A percentile compares a stretch with the other conserved stretches of the same genome.
phyloP scores from a whole-genome alignment of 92 coral and sea anemone species.

The Bergia puertoricense region DNA sequence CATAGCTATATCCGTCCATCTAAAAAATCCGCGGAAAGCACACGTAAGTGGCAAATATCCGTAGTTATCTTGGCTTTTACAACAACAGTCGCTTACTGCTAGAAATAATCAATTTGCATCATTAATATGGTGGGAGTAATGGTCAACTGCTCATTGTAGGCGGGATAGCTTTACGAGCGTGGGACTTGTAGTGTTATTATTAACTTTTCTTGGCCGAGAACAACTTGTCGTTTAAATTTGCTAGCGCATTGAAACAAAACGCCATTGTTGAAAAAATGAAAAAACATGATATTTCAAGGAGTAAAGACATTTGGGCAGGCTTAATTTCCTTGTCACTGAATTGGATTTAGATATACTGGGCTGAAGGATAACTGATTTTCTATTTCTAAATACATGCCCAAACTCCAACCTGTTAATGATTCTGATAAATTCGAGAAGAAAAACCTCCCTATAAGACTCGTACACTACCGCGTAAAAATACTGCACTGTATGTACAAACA shows the following conservation, averaged over 20 bases:
- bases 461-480: too few relatives aligned
- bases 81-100: not conserved
- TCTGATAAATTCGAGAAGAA: too few relatives aligned
- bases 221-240: not conserved
- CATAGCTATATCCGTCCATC: not conserved
- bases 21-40: not conserved
- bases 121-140: not conserved
- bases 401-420: not conserved
- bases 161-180: not conserved
- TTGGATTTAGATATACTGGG: not conserved
- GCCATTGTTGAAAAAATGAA: not conserved
- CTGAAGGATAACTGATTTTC: not conserved
- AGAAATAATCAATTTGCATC: not conserved
- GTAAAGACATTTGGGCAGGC: not conserved
- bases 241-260: not conserved
- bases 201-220: not conserved
- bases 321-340: not conserved
- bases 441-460: too few relatives aligned
- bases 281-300: not conserved
- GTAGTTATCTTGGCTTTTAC: not conserved
- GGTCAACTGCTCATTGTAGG: not conserved
- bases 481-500: not conserved
- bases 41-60: not conserved
- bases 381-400: not conserved
- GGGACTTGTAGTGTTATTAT: not conserved